Evolutionary conservation across 2,888 invertebrate genomes (phyloP).

Genomic region (Sarcophaga rosellei): DNA sequence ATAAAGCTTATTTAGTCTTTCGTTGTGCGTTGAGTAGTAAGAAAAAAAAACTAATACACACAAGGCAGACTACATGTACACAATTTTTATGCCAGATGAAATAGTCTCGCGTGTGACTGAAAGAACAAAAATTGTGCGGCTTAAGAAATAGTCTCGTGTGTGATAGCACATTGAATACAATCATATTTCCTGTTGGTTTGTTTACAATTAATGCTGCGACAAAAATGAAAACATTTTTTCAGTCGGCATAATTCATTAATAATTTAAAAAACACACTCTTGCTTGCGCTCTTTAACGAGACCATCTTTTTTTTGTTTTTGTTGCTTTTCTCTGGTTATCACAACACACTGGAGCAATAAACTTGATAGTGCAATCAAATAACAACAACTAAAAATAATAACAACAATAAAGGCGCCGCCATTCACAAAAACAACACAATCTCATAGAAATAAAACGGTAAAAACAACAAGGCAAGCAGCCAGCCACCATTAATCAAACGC

Average conservation of each 20-base stretch:
- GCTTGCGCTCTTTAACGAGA: background rate
- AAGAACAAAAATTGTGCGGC: no score
- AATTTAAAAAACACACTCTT: slow-evolving; percentile 6
- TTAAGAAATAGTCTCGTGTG: no score
- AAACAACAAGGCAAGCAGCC: no score
- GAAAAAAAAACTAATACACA: no score
- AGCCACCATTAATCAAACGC: background rate
- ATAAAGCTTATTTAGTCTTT: no score
- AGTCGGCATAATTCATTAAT: slow-evolving; percentile 37
- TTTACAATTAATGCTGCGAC: background rate
- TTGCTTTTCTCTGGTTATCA: background rate
- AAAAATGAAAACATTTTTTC: background rate
- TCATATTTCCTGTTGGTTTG: slow-evolving; percentile 80
- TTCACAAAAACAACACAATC: no score
- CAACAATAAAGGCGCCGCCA: background rate
- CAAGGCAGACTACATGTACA: no score
- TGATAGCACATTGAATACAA: background rate
- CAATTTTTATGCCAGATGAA: no score
- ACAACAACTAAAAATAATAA: background rate
- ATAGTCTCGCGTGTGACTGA: no score
- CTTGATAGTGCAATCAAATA: slow-evolving; percentile 11
- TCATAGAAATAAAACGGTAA: no score
- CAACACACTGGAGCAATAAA: no score
- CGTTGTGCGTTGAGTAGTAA: no score
- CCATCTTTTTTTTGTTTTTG: background rate